phyloP scores from a whole-genome alignment of 2,113 vertebrate genomes.

The Hyperopisus bebe region DNA sequence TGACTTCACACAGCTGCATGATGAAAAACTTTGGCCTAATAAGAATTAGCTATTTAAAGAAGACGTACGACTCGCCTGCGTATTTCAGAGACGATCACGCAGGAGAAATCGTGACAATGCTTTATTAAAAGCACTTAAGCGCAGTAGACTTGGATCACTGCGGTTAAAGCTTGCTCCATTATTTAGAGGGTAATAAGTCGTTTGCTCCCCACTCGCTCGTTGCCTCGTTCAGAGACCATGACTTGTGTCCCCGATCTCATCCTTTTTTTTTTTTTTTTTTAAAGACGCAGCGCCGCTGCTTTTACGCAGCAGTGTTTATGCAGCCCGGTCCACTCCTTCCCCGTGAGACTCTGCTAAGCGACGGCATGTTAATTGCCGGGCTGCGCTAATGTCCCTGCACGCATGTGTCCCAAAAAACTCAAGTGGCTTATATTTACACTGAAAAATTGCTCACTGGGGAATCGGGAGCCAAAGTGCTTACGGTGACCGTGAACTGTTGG shows the following conservation, averaged over 20 bases:
- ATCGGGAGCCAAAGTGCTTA: not conserved
- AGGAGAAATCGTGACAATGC: not conserved
- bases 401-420: conserved; percentile 6
- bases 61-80: not conserved
- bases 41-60: conserved; percentile 13
- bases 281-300: not conserved
- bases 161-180: not conserved
- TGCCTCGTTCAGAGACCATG: not conserved
- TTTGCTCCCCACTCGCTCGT: not conserved
- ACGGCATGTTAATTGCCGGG: not conserved
- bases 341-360: not conserved
- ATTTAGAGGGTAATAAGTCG: conserved; percentile 6
- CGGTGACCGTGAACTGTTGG: conserved; percentile 5
- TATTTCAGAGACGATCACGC: not conserved
- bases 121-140: conserved; percentile 3
- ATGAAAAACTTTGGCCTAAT: not conserved
- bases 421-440: conserved; percentile 15
- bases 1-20: not conserved
- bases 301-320: not conserved
- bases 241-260: not conserved
- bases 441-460: conserved; percentile 1
- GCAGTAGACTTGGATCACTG: not conserved
- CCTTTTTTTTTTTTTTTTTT: not conserved
- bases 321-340: not conserved
- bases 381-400: not conserved